phyloP scores from a whole-genome alignment of 2,888 invertebrate species.

The Caradrina kadenii region DNA sequence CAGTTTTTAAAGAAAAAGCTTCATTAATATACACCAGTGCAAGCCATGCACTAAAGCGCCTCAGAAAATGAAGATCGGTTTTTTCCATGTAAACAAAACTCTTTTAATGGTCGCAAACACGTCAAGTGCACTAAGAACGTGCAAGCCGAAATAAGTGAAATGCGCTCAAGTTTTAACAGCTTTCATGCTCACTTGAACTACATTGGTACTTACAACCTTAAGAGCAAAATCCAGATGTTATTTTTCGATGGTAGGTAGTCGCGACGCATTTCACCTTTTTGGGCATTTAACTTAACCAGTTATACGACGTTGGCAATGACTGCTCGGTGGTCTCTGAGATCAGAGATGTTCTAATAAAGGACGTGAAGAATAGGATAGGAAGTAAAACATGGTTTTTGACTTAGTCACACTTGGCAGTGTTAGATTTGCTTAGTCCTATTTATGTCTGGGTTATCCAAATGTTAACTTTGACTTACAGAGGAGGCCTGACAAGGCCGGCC shows the following conservation, averaged over 20 bases:
- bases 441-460: too few species aligned
- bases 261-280: neutral
- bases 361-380: too few species aligned
- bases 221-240: constrained; percentile 41
- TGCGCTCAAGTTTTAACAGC: constrained; percentile 53
- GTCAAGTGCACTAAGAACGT: constrained; percentile 29
- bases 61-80: constrained; percentile 28
- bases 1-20: neutral
- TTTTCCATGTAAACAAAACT: constrained; percentile 37
- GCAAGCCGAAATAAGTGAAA: constrained; percentile 33
- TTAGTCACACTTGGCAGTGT: too few species aligned
- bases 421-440: too few species aligned
- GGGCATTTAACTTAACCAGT: neutral
- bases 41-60: neutral
- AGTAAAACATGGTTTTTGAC: too few species aligned
- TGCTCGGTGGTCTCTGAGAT: neutral
- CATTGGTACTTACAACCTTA: constrained; percentile 17
- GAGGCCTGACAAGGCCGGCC: too few species aligned
- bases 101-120: constrained; percentile 38
- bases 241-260: neutral
- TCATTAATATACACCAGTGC: neutral
- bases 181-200: constrained; percentile 47
- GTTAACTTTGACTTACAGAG: too few species aligned
- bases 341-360: too few species aligned
- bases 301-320: neutral